A percentile compares a stretch with the other conserved stretches of the same genome.
Conservation (phyloP, 2,888 invertebrate species). For the Brachypalpus laphriformis region DNA sequence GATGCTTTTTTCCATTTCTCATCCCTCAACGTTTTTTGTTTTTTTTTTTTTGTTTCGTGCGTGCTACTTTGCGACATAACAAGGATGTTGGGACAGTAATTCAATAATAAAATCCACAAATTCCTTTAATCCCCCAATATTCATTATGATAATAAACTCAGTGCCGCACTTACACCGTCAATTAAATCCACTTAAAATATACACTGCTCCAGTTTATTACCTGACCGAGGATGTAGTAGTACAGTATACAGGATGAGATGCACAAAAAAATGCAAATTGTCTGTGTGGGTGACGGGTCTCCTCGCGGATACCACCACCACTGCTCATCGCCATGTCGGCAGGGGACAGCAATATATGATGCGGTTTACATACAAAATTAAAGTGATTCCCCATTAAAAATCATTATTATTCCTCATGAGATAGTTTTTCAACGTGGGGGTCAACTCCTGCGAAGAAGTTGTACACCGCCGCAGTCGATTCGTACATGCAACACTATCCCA, state of each 20-base stretch:
- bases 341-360: conserved; percentile 66
- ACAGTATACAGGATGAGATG: conserved; percentile 14
- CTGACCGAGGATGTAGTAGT: conserved; percentile 63
- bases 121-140: conserved; percentile 83
- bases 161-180: conserved; percentile 77
- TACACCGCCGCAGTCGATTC: background rate
- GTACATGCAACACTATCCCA: conserved; percentile 21
- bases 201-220: conserved; percentile 73
- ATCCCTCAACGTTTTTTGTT: background rate
- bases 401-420: conserved; percentile 60
- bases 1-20: conserved; percentile 29
- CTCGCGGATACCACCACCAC: conserved; percentile 1
- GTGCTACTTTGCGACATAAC: conserved; percentile 58
- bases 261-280: background rate
- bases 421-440: conserved; percentile 13
- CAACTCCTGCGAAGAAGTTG: conserved; percentile 30
- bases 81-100: conserved; percentile 77
- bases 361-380: conserved; percentile 71
- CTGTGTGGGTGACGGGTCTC: conserved; percentile 42
- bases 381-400: conserved; percentile 73
- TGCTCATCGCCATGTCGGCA: conserved; percentile 24
- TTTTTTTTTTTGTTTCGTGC: conserved; percentile 13
- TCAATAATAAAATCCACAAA: conserved; percentile 82
- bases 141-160: conserved; percentile 79
- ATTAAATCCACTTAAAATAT: conserved; percentile 81